phyloP scores from a whole-genome alignment of 2,797 vertebrate genomes.

The Synanceia verrucosa region DNA sequence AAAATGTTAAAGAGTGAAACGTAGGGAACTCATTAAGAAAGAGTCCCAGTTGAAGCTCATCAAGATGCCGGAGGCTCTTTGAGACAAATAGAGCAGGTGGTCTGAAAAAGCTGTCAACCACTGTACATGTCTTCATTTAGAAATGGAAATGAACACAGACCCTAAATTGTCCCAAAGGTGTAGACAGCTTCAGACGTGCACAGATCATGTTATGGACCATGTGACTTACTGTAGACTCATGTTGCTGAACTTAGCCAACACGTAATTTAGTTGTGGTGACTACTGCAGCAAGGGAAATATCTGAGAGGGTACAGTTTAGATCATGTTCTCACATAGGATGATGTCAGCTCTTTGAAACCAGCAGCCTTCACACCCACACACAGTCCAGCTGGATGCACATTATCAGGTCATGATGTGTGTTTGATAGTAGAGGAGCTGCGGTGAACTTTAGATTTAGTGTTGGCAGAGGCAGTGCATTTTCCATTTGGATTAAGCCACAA shows the following conservation, averaged over 20 bases:
- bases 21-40: too few relatives aligned
- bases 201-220: conserved; percentile 8
- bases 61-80: too few relatives aligned
- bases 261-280: conserved; percentile 53
- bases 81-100: too few relatives aligned
- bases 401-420: not conserved
- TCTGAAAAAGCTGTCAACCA: too few relatives aligned
- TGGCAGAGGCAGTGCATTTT: not conserved
- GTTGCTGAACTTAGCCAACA: conserved; percentile 35
- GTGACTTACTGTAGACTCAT: conserved; percentile 26
- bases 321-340: conserved; percentile 64
- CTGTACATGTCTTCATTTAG: not conserved
- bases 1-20: too few relatives aligned
- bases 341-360: conserved; percentile 66
- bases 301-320: conserved; percentile 55
- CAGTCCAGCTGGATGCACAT: not conserved
- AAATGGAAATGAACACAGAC: not conserved
- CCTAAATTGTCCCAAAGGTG: not conserved
- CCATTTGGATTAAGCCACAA: not conserved
- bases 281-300: conserved; percentile 52
- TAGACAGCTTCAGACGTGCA: not conserved
- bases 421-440: not conserved
- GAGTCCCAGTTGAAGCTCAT: too few relatives aligned
- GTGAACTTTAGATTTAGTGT: not conserved
- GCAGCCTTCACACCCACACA: conserved; percentile 27